Base-by-base conservation (phyloP, 2,113 vertebrate species). In the Dromas ardeola region DNA sequence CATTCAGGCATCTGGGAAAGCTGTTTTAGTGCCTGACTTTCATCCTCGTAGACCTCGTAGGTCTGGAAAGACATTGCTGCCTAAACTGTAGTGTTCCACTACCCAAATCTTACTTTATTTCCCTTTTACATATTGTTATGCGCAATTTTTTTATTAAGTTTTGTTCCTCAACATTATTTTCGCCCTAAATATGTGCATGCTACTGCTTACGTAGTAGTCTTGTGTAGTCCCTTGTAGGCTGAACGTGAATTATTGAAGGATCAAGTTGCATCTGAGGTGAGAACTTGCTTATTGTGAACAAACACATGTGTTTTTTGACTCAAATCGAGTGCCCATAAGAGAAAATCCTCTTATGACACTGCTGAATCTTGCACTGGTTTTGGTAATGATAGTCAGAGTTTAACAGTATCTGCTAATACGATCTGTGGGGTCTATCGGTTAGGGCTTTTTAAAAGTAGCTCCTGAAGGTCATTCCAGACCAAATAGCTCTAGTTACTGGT, bases 261-360 rank as follows among this genome's bases (percentile, higher is more conserved):
- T 5, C 11, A 45, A 53, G 47, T 56, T 62, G 29, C 38, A 71
- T 34, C 21, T 85, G 66, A 88, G 27, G 20, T 50, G 34, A 88
- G 21, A 70, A 49, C 22, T 49, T 85, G 38, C 9, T 81, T 76
- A 30, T 17, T 74, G 42, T 79, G 50, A 87, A 58, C 4, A 65
- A 84, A 40, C 34, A 36, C 3, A 6, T 21, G 23, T 1, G 0
- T 1, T 5, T 56, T 67, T 59, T 71, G 4, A 3, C n/a, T 72
- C 40, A 76, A 63, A 63, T 40, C 15, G 70, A 49, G 20, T 17
- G 13, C 4, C 16, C 25, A 23, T 23, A 63, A 53, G 13, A 67
- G 25, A 81, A 90, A 90, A 86, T 14, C 13, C 29, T 52, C 9
- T 59, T 78, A 12, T 69, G n/a, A 63, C 3, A 2, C 20, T 50